Evolutionary conservation across 2,888 invertebrate species (phyloP).

Genomic region (Phyllotreta cruciferae): DNA sequence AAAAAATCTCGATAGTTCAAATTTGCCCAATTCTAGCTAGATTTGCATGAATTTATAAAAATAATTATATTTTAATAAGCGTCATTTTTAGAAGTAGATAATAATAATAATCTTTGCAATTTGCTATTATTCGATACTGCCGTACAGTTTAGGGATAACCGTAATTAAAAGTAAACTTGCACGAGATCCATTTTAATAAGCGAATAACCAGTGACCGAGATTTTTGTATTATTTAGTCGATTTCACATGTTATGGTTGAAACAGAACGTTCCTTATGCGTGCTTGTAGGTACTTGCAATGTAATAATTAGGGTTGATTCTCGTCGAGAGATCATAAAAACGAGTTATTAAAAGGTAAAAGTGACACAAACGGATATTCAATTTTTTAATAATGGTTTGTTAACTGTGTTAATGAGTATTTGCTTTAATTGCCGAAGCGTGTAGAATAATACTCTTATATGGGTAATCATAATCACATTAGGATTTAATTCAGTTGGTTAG

Average conservation of each 20-base stretch:
- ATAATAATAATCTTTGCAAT: background rate
- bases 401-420: too few species aligned
- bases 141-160: conserved; percentile 23
- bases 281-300: conserved; percentile 1
- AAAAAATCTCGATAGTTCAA: too few species aligned
- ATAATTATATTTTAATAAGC: background rate
- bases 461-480: too few species aligned
- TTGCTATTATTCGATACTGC: background rate
- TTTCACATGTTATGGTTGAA: conserved; percentile 14
- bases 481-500: too few species aligned
- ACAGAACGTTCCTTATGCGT: conserved; percentile 11
- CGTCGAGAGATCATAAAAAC: background rate
- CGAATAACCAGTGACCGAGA: conserved; percentile 25
- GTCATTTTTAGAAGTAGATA: too few species aligned
- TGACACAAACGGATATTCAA: background rate
- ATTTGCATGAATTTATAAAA: too few species aligned
- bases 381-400: too few species aligned
- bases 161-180: conserved; percentile 21
- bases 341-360: conserved; percentile 6
- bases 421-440: too few species aligned
- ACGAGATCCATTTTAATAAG: conserved; percentile 20
- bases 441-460: too few species aligned
- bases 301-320: background rate
- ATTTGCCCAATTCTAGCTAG: too few species aligned
- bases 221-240: conserved; percentile 21